Conservation (phyloP, 2,888 invertebrate species). For the Philereme vetulata region DNA sequence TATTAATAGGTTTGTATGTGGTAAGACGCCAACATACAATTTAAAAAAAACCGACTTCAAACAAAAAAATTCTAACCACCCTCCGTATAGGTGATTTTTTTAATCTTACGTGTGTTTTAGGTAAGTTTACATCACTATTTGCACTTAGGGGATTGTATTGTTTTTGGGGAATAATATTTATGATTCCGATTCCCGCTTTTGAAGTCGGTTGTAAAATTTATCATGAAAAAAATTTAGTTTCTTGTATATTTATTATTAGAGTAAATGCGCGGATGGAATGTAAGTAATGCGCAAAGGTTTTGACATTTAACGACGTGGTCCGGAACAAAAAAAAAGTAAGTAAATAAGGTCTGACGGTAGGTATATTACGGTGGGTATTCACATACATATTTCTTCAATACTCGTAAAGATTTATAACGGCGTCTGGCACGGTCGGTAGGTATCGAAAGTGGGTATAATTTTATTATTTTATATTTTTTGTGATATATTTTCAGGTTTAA, state of each 20-base stretch:
- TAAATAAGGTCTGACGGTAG: slow-evolving; percentile 56
- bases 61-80: background rate
- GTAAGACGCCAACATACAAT: slow-evolving; percentile 82
- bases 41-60: slow-evolving; percentile 34
- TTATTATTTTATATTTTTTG: slow-evolving; percentile 27
- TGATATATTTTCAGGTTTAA: slow-evolving; percentile 24
- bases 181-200: slow-evolving; percentile 5
- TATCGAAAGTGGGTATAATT: slow-evolving; percentile 45
- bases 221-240: slow-evolving; percentile 29
- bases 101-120: slow-evolving; percentile 1
- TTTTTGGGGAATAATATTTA: background rate
- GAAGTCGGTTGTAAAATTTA: slow-evolving; percentile 27
- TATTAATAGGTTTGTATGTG: slow-evolving; percentile 81
- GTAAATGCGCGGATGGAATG: slow-evolving; percentile 33
- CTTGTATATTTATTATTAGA: slow-evolving; percentile 31
- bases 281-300: slow-evolving; percentile 42
- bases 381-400: slow-evolving; percentile 35
- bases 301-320: slow-evolving; percentile 37
- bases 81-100: background rate
- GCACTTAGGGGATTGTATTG: background rate
- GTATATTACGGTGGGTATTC: slow-evolving; percentile 64
- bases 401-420: slow-evolving; percentile 25
- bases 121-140: slow-evolving; percentile 11
- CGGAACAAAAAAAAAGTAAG: slow-evolving; percentile 31
- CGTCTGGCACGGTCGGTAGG: slow-evolving; percentile 69